phyloP scores from a whole-genome alignment of 1,140 invertebrate species.

The Pseudomyrmex sp. region DNA sequence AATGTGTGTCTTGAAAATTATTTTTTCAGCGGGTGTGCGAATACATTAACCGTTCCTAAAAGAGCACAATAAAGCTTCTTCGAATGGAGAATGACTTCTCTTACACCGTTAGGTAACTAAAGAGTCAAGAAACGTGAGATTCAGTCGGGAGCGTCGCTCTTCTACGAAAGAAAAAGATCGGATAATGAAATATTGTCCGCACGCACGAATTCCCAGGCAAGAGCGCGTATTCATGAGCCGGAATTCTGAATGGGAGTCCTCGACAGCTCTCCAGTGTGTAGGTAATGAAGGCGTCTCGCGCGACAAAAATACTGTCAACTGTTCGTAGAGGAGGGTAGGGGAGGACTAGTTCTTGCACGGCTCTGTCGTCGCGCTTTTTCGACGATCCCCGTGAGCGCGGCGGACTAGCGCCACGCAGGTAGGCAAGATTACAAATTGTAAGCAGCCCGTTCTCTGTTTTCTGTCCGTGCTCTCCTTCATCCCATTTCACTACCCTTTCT shows the following conservation, averaged over 20 bases:
- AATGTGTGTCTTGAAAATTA: not conserved
- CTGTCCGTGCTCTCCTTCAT: not conserved
- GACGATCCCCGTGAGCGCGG: slow-evolving; percentile 68
- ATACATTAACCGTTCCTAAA: slow-evolving; percentile 13
- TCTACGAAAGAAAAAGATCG: slow-evolving; percentile 30
- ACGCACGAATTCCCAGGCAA: slow-evolving; percentile 58
- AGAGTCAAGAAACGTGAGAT: slow-evolving; percentile 35
- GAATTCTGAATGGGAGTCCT: slow-evolving; percentile 78
- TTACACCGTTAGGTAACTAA: slow-evolving; percentile 19
- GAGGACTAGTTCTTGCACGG: slow-evolving; percentile 75
- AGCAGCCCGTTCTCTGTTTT: slow-evolving; percentile 64
- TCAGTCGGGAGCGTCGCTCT: slow-evolving; percentile 21
- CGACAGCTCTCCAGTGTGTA: slow-evolving; percentile 72
- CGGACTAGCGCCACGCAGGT: slow-evolving; percentile 74
- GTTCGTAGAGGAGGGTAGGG: slow-evolving; percentile 61
- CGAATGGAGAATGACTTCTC: slow-evolving; percentile 14
- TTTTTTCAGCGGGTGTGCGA: not conserved
- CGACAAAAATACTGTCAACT: slow-evolving; percentile 83
- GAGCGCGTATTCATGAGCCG: slow-evolving; percentile 78
- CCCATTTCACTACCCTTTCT: not conserved
- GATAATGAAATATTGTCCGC: slow-evolving; percentile 64
- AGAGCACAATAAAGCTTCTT: not conserved
- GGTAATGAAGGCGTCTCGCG: slow-evolving; percentile 83
- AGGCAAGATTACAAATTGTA: slow-evolving; percentile 82
- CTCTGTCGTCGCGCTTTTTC: slow-evolving; percentile 68